Percentiles rank a stretch among this genome's conserved stretches.
These are phyloP conservation scores for Macquaria ambigua DNA, from an alignment of 2,113 vertebrate genomes.

Conservation along the genomic window DNA sequence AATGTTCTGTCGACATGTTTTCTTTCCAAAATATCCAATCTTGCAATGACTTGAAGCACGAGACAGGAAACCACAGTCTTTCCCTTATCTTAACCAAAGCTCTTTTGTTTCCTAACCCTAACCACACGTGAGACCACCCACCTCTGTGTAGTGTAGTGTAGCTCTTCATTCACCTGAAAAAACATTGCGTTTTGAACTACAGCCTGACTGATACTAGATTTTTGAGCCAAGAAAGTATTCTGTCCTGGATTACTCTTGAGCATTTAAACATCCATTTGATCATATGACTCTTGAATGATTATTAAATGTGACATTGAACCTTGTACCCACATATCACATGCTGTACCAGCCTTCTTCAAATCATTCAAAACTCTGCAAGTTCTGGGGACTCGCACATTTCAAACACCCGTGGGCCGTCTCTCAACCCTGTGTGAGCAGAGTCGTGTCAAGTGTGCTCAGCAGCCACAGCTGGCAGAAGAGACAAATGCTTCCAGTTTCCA, in stretches of 20 bases:
- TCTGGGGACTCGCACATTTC: constrained; percentile 26
- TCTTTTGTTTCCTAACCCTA: no score
- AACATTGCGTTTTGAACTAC: no score
- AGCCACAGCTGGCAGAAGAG: constrained; percentile 50
- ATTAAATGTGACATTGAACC: constrained; percentile 36
- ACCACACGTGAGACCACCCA: no score
- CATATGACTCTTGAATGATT: background rate
- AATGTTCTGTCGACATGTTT: background rate
- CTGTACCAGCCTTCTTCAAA: constrained; percentile 9
- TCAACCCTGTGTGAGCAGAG: constrained; percentile 23
- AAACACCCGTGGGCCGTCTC: constrained; percentile 58
- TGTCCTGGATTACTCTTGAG: background rate
- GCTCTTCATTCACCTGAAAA: no score
- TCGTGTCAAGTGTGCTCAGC: constrained; percentile 48
- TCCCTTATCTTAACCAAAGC: no score
- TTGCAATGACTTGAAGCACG: no score
- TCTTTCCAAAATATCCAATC: no score
- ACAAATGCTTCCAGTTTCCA: constrained; percentile 33
- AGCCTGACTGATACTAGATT: no score
- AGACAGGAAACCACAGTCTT: no score
- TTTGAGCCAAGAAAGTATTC: background rate
- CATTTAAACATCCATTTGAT: background rate
- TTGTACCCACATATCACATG: constrained; percentile 8
- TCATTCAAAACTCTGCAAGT: constrained; percentile 36
- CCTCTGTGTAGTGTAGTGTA: no score